Base-by-base conservation (phyloP, 2,888 invertebrate species). In the Pandemis cinnamomeana region DNA sequence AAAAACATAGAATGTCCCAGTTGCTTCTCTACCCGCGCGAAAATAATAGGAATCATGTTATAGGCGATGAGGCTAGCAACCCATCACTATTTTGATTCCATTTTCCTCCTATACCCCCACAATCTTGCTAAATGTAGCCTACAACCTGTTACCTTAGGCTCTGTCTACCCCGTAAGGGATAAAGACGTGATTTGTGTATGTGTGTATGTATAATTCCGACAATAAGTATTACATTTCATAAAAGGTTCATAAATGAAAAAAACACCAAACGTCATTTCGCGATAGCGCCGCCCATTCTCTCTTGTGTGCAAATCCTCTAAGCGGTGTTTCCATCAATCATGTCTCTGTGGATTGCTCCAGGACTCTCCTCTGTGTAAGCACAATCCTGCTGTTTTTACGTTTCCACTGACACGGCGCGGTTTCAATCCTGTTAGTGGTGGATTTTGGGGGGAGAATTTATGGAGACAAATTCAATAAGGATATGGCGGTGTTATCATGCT, bases 241-340 rank as follows among this genome's bases (percentile, higher is more conserved):
- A 67, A 55, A 63, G 20, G 48, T 10, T 41, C 53, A 53, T 70
- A 62, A 44, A 10, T 27, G 60, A 62, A 70, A 62, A 70, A 36
- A 66, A 51, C 46, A 71, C 48, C 62, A 10, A 62, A 62, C 60
- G 71, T 60, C 66, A 71, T 60, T 60, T 42, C 60, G 42, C 48
- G 66, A 51, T 71, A 71, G 60, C 71, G 36, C 55, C 36, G 53
- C 55, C 58, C 36, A 15, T 67, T 36, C 53, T 42, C 53, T 68
- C 76, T 72, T 66, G 70, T 75, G 78, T 75, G 76, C 71, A 76
- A 78, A 79, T 78, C 80, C 79, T 77, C 78, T 79, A 79, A 81
- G 80, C 78, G 78, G 79, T 78, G 79, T 80, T 82, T 83, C 78
- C 84, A 84, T 84, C 84, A 84, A 84, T 84, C 84, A 84, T 79